Base-by-base conservation (phyloP, 1,140 invertebrate genomes). In the Latrodectus geometricus region DNA sequence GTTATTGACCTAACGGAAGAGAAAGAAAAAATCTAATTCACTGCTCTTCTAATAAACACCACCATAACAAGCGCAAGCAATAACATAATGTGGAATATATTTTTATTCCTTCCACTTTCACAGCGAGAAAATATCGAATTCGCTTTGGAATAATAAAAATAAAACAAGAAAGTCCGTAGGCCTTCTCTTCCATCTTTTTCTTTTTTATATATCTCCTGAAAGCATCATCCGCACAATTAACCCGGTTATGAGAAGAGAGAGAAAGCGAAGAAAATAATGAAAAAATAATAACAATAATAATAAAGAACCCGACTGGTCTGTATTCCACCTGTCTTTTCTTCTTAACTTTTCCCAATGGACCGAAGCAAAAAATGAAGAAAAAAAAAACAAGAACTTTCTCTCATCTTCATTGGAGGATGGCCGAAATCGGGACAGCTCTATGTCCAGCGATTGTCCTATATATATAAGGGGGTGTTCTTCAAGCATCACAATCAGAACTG, bases 391-490 rank as follows among this genome's bases (percentile, higher is more conserved):
- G 61, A n/a, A 65, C 12, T 20, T 14, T 74, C 80, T 83, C 80
- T 83, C 80, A 83, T 83, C 80, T 83, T 83, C 80, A 83, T 83
- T 83, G 80, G 80, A 14, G 80, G 80, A 83, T 83, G 80, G 49
- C 80, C 70, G 54, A 83, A 83, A 74, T 20, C 69, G 21, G 80
- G 80, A 83, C 80, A 83, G 17, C 20, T 50, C 20, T 12, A n/a
- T 83, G 80, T 83, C 80, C 80, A 83, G 80, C 15, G 70, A 20
- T 20, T 74, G 80, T 83, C 80, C 70, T 20, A 75, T 83, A 74
- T 83, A 83, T 74, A 83, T 72, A 83, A 74, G 48, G 48, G 4
- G 9, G 9, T 5, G 70, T 11, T 69, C 23, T 9, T 21, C 50
- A 11, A 50, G 35, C 52, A 49, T 65, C 56, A 74, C 50, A 61